These are phyloP conservation scores for Prorops nasuta DNA, from an alignment of 1,140 invertebrate genomes.

Conservation along the genomic window DNA sequence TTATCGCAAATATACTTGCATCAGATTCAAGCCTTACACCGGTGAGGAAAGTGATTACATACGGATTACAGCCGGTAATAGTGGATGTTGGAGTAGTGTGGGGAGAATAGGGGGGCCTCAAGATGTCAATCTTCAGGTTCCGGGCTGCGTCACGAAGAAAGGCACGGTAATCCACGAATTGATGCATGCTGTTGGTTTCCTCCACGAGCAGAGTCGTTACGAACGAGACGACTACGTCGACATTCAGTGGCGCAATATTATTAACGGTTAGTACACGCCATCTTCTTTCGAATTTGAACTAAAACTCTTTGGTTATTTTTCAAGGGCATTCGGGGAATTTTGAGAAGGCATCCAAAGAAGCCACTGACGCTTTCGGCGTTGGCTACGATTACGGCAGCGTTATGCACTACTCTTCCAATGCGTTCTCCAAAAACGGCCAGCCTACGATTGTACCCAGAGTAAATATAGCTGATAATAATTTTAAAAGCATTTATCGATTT, in stretches of 20 bases:
- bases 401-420: slow-evolving; percentile 80
- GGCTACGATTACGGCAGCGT: slow-evolving; percentile 78
- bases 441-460: slow-evolving; percentile 72
- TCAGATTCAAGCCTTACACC: slow-evolving; percentile 67
- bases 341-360: slow-evolving; percentile 61
- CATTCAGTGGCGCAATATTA: slow-evolving; percentile 74
- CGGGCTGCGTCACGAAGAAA: slow-evolving; percentile 71
- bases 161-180: slow-evolving; percentile 82
- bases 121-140: slow-evolving; percentile 71
- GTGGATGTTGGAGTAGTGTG: slow-evolving; percentile 81
- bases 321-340: slow-evolving; percentile 68
- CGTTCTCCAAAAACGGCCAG: slow-evolving; percentile 72
- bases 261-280: slow-evolving; percentile 58
- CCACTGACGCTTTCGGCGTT: slow-evolving; percentile 64
- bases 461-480: slow-evolving; percentile 27
- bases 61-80: slow-evolving; percentile 63
- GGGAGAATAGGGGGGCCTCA: slow-evolving; percentile 70
- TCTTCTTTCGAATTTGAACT: background rate
- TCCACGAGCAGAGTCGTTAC: slow-evolving; percentile 81
- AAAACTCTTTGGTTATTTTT: slow-evolving; percentile 8
- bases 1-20: slow-evolving; percentile 71
- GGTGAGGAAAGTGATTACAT: slow-evolving; percentile 67
- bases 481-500: background rate
- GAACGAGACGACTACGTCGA: slow-evolving; percentile 76
- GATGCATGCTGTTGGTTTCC: slow-evolving; percentile 82